phyloP scores from a whole-genome alignment of 1,140 invertebrate genomes.

The Pararge aegeria region DNA sequence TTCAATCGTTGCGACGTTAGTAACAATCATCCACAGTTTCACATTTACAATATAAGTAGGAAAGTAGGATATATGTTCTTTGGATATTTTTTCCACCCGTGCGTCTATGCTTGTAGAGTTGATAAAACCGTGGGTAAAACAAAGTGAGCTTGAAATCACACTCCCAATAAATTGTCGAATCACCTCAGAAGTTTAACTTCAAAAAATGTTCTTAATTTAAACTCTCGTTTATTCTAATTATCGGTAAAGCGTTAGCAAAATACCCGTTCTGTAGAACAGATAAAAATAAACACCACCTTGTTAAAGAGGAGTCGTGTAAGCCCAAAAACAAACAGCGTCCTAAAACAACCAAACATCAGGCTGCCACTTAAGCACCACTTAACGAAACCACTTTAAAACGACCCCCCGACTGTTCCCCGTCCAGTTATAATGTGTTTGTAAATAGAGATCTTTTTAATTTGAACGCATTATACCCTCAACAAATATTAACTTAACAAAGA shows the following conservation, averaged over 20 bases:
- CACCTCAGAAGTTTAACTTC: too few relatives aligned
- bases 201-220: too few relatives aligned
- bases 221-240: too few relatives aligned
- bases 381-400: constrained; percentile 54
- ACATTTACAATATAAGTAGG: too few relatives aligned
- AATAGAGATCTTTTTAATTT: constrained; percentile 41
- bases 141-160: too few relatives aligned
- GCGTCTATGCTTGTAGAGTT: too few relatives aligned
- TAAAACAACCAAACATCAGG: constrained; percentile 71
- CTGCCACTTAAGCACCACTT: constrained; percentile 69
- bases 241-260: constrained; percentile 12
- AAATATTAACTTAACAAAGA: constrained; percentile 68
- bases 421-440: constrained; percentile 26
- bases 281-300: constrained; percentile 59
- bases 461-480: constrained; percentile 57
- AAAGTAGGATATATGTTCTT: too few relatives aligned
- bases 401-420: constrained; percentile 28
- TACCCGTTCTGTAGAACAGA: constrained; percentile 39
- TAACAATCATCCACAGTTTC: too few relatives aligned
- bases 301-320: constrained; percentile 64
- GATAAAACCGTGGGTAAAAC: too few relatives aligned
- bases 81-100: too few relatives aligned
- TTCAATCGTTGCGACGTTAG: too few relatives aligned
- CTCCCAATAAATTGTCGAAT: too few relatives aligned
- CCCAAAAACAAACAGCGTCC: constrained; percentile 60